These are phyloP conservation scores for Rhynchophorus ferrugineus DNA, from an alignment of 1,140 invertebrate species.

Conservation along the genomic window DNA sequence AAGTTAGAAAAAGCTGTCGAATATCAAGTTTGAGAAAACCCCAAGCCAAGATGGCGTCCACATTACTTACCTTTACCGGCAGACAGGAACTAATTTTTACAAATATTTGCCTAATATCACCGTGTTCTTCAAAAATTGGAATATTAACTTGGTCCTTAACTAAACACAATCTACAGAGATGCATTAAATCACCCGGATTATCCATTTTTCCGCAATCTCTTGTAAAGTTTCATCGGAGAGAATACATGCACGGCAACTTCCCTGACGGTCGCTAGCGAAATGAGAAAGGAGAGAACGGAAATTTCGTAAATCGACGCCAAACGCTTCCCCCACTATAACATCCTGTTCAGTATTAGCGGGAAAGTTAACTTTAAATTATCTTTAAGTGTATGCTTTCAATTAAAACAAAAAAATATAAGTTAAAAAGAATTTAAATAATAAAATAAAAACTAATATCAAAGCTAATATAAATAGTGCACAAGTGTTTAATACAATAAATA, in stretches of 20 bases:
- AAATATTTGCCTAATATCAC: conserved; percentile 49
- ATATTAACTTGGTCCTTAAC: conserved; percentile 50
- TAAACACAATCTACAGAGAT: conserved; percentile 52
- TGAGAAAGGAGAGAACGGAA: conserved; percentile 26
- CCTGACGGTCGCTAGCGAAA: conserved; percentile 21
- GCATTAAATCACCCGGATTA: conserved; percentile 42
- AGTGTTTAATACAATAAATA: too few relatives aligned
- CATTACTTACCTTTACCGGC: conserved; percentile 52
- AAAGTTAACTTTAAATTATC: conserved; percentile 1
- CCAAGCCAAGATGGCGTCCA: conserved; percentile 41
- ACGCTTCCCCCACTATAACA: background rate
- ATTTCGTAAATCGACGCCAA: conserved; percentile 11
- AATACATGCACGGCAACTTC: conserved; percentile 14
- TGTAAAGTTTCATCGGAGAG: conserved; percentile 26
- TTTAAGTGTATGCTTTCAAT: too few relatives aligned
- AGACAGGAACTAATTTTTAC: conserved; percentile 51
- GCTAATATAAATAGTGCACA: too few relatives aligned
- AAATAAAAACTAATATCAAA: too few relatives aligned
- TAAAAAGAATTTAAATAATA: too few relatives aligned
- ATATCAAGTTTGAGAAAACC: conserved; percentile 27
- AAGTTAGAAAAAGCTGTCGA: conserved; percentile 29
- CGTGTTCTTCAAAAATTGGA: conserved; percentile 50
- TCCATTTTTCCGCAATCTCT: conserved; percentile 28
- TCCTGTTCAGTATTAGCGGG: background rate
- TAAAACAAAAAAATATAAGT: too few relatives aligned